phyloP scores from a whole-genome alignment of 2,797 vertebrate species.

The Knipowitschia caucasica region DNA sequence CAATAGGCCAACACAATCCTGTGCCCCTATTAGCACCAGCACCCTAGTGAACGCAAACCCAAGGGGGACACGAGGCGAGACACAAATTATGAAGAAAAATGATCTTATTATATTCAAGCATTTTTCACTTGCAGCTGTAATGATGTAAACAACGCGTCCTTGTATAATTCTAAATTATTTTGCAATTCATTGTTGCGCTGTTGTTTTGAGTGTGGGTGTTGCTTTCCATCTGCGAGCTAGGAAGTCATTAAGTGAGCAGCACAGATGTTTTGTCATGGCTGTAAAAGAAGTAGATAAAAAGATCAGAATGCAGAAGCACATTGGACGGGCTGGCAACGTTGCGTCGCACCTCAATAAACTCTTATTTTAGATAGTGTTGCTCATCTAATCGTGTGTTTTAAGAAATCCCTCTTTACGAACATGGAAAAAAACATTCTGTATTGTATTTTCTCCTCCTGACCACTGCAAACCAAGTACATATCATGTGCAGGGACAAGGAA shows the following conservation, averaged over 20 bases:
- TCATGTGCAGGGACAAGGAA: too few relatives aligned
- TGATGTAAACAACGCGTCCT: conserved; percentile 55
- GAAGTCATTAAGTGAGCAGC: conserved; percentile 58
- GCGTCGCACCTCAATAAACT: neutral
- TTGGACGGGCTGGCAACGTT: neutral
- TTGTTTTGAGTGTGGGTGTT: conserved; percentile 59
- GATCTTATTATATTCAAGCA: conserved; percentile 33
- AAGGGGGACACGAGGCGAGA: conserved; percentile 24
- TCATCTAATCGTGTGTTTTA: neutral
- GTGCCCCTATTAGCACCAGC: conserved; percentile 29
- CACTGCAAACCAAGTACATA: too few relatives aligned
- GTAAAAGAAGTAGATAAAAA: conserved; percentile 62
- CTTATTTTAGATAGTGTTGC: neutral
- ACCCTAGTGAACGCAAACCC: conserved; percentile 32
- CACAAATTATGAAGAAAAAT: conserved; percentile 14
- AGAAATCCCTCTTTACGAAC: neutral
- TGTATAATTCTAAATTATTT: conserved; percentile 44
- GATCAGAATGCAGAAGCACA: conserved; percentile 53
- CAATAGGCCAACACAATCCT: conserved; percentile 18
- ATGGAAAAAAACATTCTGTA: too few relatives aligned
- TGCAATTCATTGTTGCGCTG: conserved; percentile 49
- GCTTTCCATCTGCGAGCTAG: conserved; percentile 56
- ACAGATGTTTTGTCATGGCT: conserved; percentile 52
- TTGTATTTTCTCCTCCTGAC: too few relatives aligned
- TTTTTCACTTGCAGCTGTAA: conserved; percentile 40